Conservation (phyloP, 2,113 vertebrate species). For the Empidonax alnorum region DNA sequence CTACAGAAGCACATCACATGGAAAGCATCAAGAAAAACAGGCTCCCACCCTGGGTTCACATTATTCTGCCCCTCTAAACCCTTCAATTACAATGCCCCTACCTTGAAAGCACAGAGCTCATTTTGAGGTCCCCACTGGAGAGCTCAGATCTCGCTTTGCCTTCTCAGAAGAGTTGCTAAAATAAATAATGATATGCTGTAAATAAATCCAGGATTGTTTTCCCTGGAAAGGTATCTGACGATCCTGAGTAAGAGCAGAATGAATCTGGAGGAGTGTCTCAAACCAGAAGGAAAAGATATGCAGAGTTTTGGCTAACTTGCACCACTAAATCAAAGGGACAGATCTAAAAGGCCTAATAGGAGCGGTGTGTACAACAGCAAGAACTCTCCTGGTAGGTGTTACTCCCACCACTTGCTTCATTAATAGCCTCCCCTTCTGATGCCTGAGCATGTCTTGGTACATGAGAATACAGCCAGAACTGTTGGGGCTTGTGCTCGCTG, state of each 20-base stretch:
- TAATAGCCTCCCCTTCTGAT: accelerated
- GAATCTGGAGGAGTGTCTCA: constrained; percentile 16
- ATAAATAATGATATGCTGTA: constrained; percentile 29
- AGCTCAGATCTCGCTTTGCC: not conserved
- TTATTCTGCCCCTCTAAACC: not conserved
- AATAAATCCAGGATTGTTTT: constrained; percentile 53
- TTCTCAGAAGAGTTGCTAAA: constrained; percentile 10
- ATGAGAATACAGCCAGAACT: not conserved
- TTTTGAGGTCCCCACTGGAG: not conserved
- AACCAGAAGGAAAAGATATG: not conserved
- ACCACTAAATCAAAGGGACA: not conserved
- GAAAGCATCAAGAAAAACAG: not conserved
- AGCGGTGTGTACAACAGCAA: accelerated
- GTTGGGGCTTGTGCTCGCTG: not conserved
- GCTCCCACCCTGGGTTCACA: not conserved
- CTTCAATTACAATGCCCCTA: not conserved
- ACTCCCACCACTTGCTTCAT: not conserved
- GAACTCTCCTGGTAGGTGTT: not conserved
- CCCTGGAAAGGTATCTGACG: constrained; percentile 61
- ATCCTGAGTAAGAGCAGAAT: not conserved
- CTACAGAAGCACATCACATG: not conserved
- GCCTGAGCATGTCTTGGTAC: not conserved
- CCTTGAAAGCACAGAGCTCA: not conserved
- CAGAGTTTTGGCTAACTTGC: not conserved
- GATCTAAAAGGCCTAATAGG: not conserved